Base-by-base conservation (phyloP, 1,140 invertebrate species). In the Drosophila leontia region DNA sequence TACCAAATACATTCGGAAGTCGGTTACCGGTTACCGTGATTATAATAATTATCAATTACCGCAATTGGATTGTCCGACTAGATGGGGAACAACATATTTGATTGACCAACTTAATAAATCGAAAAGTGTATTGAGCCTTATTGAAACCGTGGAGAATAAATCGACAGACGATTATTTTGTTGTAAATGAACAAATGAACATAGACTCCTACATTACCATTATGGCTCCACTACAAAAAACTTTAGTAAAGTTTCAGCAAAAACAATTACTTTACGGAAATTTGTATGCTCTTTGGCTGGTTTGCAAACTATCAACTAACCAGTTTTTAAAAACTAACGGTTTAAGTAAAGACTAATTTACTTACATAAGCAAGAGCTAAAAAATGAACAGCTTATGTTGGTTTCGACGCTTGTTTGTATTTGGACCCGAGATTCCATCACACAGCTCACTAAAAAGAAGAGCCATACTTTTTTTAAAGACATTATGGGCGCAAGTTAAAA, bases 1-100 rank as follows among this genome's bases (percentile, higher is more conserved):
- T 3, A 57, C 51, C n/a, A 62, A 74, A 51, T 39, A 41, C 17
- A 53, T 74, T 57, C 32, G n/a, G 7, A 68, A 78, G 12, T 34
- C 39, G 41, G 44, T 58, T 34, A 75, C 64, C 47, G 70, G 47
- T 13, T 58, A 61, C 35, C 34, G 42, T 23, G 34, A 64, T 12
- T 39, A 7, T 65, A 15, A 45, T 32, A 67, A 74, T 26, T 26
- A 26, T 26, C 4, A 26, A 26, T 26, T 26, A 5, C 3, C 19
- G 19, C 3, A 26, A 26, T 26, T 26, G 26, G 4, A 26, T 5
- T 26, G 3, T 19, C 19, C 19, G 23, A 26, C 23, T 26, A 26
- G 26, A 26, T 26, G 26, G 26, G 26, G 3, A 26, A 5, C 26
- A 26, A 26, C 26, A 26, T 26, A 26, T 26, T 0, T 19, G 75